Evolutionary conservation across 2,888 invertebrate species (phyloP), one percentile per base, ranked within the genome.

Genomic region (Ariolimax columbianus): DNA sequence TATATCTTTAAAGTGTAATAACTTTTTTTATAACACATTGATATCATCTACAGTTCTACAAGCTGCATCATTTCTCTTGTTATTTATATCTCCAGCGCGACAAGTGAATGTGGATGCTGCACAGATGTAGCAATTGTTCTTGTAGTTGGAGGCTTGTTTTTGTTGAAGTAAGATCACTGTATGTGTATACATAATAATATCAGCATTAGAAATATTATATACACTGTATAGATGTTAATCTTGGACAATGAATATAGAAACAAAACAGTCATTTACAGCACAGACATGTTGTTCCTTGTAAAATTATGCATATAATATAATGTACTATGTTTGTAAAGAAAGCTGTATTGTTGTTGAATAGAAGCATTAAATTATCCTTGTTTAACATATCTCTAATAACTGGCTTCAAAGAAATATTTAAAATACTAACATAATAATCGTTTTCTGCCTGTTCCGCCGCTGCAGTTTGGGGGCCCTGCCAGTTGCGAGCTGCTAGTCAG

Each of bases 141-240:
- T 51, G 4, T 51, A 19, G 75, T 75, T 75, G 75, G 75, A 75
- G 75, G 75, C 43, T 75, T 75, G 33, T 30, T 75, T 47, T 75
- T 51, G 14, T 17, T 75, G 33, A 75, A 75, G 75, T 75, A 75
- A 75, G 75, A 6, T 4, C 23, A n/a, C 47, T n/a, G n/a, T 47
- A 47, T 9, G 9, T 47, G 6, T 36, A 33, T 33, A 68, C 3
- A 9, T 2, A n/a, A 0, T 43, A 9, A 43, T 14, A 1, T 47
- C 2, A 47, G n/a, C 30, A 17, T 43, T 11, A 23, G 30, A 1
- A 47, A 0, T 4, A n/a, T 6, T 1, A 7, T n/a, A 23, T n/a
- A 63, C 26, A 3, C n/a, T n/a, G 2, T 55, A 17, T 17, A 6
- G 23, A 55, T 14, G 9, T 47, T 11, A 11, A 7, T 47, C 47